These are phyloP conservation scores for Tachina lurida DNA, from an alignment of 2,888 invertebrate species.

Conservation along the genomic window DNA sequence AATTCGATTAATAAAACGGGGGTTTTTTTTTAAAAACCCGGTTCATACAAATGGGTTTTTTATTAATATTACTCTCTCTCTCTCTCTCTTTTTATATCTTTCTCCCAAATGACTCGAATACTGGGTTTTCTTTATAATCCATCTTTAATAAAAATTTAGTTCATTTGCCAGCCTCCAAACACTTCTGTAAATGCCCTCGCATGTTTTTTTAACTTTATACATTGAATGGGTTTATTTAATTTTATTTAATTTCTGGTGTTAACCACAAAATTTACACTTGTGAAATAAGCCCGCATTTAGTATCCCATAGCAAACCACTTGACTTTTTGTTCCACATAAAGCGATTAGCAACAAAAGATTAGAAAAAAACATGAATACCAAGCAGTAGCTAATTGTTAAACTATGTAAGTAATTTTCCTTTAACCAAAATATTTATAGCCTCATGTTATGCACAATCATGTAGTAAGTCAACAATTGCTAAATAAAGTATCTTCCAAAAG, in stretches of 20 bases:
- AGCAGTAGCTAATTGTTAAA: slow-evolving; percentile 2
- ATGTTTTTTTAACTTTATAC: slow-evolving; percentile 1
- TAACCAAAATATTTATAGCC: not conserved
- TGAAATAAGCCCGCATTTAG: not conserved
- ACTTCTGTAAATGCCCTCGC: not conserved
- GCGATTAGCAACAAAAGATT: no score
- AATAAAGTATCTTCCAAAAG: not conserved
- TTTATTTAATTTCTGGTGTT: not conserved
- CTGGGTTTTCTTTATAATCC: no score
- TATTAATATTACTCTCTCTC: no score
- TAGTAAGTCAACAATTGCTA: not conserved
- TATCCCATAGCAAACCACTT: not conserved
- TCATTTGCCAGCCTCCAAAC: no score
- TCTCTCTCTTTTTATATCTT: no score
- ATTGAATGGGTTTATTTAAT: slow-evolving; percentile 2
- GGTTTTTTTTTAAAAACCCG: no score
- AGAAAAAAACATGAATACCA: not conserved
- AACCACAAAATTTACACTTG: slow-evolving; percentile 44
- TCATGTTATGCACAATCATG: not conserved
- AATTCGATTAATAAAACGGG: no score
- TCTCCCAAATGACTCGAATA: no score
- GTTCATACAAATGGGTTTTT: no score
- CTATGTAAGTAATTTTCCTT: not conserved
- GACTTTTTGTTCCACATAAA: not conserved
- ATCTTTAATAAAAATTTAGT: no score